Conservation (phyloP, 2,797 vertebrate species). For the Smutsia temminckii region DNA sequence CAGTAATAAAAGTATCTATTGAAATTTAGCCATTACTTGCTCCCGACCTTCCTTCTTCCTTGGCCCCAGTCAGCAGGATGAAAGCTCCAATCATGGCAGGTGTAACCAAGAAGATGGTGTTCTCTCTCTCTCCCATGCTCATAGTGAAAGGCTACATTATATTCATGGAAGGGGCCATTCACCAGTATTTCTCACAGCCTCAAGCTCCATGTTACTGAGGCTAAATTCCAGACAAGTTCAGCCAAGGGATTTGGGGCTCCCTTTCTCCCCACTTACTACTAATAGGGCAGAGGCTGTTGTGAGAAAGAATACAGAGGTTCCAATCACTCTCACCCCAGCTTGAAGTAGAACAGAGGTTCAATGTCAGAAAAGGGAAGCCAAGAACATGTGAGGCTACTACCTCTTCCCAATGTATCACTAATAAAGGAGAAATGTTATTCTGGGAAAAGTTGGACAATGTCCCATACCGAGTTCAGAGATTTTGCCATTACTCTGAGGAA, state of each 20-base stretch:
- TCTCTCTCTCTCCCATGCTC: neutral
- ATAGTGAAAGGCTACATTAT: neutral
- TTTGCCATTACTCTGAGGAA: neutral
- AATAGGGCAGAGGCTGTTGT: neutral
- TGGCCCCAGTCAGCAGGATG: neutral
- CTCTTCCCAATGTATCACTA: neutral
- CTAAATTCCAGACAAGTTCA: neutral
- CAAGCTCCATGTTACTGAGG: neutral
- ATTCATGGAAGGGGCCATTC: neutral
- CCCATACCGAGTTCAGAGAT: neutral
- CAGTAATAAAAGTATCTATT: neutral
- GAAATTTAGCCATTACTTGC: neutral
- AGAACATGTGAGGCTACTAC: neutral
- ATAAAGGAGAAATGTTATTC: neutral
- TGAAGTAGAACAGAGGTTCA: neutral
- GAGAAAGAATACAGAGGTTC: neutral
- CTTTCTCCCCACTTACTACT: neutral
- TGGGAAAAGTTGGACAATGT: neutral
- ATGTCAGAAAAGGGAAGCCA: neutral
- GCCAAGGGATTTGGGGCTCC: neutral
- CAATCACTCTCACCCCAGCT: neutral
- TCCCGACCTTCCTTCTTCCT: neutral
- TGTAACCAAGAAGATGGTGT: neutral
- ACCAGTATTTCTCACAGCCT: neutral
- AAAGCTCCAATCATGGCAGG: neutral